A percentile compares a stretch with the other conserved stretches of the same genome.
These are phyloP conservation scores for Gymnocypris eckloni DNA, from an alignment of 2,797 vertebrate genomes.

Conservation along the genomic window DNA sequence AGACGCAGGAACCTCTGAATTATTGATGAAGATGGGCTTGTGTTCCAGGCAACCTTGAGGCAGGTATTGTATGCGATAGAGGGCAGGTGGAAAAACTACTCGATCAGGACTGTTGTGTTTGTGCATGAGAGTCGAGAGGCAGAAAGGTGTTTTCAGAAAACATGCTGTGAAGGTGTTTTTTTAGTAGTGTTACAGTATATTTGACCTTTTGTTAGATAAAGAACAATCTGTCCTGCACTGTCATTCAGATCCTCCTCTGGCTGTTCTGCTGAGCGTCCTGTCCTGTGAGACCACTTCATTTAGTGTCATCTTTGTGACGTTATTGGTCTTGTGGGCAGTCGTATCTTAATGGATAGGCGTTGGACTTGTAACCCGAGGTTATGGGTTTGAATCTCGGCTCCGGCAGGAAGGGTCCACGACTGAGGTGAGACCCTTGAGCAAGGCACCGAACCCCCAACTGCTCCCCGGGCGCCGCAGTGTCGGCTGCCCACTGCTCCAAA, in stretches of 20 bases:
- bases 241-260: background rate
- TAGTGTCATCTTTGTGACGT: background rate
- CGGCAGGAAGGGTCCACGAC: too few species aligned
- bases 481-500: too few species aligned
- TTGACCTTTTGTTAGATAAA: background rate
- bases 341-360: too few species aligned
- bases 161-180: background rate
- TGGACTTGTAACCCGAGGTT: too few species aligned
- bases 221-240: background rate
- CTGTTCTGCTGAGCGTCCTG: background rate
- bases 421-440: too few species aligned
- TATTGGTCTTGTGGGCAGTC: background rate
- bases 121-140: background rate
- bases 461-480: too few species aligned
- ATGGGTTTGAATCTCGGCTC: too few species aligned
- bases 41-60: conserved; percentile 52
- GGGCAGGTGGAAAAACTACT: conserved; percentile 8
- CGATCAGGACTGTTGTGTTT: background rate
- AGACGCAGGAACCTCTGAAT: conserved; percentile 46
- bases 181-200: background rate
- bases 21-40: conserved; percentile 52
- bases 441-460: too few species aligned
- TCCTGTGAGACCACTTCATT: background rate
- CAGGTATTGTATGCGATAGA: conserved; percentile 20
- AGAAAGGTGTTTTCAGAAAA: background rate